Evolutionary conservation across 2,888 invertebrate species (phyloP).

Genomic region (Elgonia sp.): DNA sequence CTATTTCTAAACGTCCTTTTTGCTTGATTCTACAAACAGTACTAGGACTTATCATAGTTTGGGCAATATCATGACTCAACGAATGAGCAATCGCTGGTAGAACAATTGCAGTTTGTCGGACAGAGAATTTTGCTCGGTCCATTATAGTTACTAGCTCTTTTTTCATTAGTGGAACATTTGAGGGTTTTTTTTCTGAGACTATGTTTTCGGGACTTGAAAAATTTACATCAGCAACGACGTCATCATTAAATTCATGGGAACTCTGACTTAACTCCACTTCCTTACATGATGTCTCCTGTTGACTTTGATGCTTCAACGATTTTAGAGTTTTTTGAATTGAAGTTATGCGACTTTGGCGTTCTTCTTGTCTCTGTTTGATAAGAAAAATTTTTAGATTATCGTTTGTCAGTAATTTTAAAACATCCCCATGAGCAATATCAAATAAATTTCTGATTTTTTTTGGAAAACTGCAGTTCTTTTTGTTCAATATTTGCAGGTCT

Average conservation of each 20-base stretch:
- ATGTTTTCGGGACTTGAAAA: background rate
- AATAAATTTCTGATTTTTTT: conserved; percentile 30
- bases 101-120: conserved; percentile 39
- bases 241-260: background rate
- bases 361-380: conserved; percentile 24
- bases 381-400: conserved; percentile 13
- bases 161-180: conserved; percentile 18
- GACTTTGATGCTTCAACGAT: background rate
- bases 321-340: background rate
- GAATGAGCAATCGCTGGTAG: conserved; percentile 30
- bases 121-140: conserved; percentile 36
- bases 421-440: conserved; percentile 29
- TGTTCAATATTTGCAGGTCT: background rate
- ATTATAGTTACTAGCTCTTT: conserved; percentile 25
- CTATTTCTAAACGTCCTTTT: conserved; percentile 4
- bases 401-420: conserved; percentile 15
- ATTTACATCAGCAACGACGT: background rate
- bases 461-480: background rate
- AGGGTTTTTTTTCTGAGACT: background rate
- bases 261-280: background rate
- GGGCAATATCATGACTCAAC: conserved; percentile 19
- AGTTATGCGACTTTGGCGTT: conserved; percentile 22
- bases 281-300: background rate
- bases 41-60: conserved; percentile 9
- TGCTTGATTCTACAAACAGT: conserved; percentile 31